Evolutionary conservation across 2,113 vertebrate genomes (phyloP).

Genomic region (Antennarius striatus): DNA sequence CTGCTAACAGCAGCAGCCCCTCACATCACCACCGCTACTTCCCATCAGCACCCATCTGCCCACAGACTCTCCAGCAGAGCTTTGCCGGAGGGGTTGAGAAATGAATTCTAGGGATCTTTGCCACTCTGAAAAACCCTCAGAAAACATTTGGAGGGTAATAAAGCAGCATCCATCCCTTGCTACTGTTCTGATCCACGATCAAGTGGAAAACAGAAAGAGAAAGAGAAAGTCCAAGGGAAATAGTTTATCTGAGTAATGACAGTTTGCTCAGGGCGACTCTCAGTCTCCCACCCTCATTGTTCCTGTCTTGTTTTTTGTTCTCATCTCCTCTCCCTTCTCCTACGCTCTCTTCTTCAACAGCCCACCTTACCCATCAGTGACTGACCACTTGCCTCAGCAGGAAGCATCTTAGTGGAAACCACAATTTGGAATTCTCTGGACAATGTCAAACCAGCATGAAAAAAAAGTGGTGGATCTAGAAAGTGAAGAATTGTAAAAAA

Average conservation of each 20-base stretch:
- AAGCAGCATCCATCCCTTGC: conserved; percentile 10
- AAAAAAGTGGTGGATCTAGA: conserved; percentile 6
- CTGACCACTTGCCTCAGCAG: conserved; percentile 32
- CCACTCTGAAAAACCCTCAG: conserved; percentile 37
- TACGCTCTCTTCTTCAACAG: background rate
- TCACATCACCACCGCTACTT: background rate
- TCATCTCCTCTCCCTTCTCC: conserved; percentile 1
- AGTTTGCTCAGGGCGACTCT: conserved; percentile 43
- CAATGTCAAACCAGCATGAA: too few species aligned
- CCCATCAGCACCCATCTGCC: conserved; percentile 34
- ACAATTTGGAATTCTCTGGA: too few species aligned
- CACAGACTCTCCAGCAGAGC: conserved; percentile 31
- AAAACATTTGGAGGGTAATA: conserved; percentile 44
- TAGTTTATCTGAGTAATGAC: conserved; percentile 44
- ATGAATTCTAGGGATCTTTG: conserved; percentile 40
- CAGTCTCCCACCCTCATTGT: conserved; percentile 10
- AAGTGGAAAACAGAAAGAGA: conserved; percentile 26
- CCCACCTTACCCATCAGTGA: background rate
- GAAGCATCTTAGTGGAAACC: conserved; percentile 1
- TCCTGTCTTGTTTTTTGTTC: conserved; percentile 8
- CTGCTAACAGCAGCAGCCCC: background rate
- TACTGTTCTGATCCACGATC: conserved; percentile 21
- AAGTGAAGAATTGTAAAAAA: conserved; percentile 5
- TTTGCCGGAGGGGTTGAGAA: conserved; percentile 28
- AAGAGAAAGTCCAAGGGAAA: conserved; percentile 22